phyloP scores from a whole-genome alignment of 2,888 invertebrate genomes.

The Drosophila mayaguana region DNA sequence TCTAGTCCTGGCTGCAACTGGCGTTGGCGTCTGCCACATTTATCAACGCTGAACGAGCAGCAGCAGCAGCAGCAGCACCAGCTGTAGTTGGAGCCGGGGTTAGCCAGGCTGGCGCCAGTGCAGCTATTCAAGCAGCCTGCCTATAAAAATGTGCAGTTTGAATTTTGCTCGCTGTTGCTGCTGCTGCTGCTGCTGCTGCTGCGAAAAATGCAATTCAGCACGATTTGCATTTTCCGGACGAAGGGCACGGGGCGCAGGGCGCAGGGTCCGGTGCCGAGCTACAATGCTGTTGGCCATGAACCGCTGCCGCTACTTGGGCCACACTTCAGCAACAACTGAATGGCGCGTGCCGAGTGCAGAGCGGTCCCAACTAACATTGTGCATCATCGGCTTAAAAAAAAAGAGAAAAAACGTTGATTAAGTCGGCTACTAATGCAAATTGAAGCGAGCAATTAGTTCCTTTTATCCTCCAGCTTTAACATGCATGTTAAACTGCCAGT shows the following conservation, averaged over 20 bases:
- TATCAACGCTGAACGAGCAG: too few species aligned
- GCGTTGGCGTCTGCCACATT: slow-evolving; percentile 65
- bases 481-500: background rate
- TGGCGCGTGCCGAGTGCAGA: slow-evolving; percentile 63
- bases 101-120: slow-evolving; percentile 37
- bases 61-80: slow-evolving; percentile 26
- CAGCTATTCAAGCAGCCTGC: slow-evolving; percentile 58
- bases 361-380: slow-evolving; percentile 26
- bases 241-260: background rate
- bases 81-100: slow-evolving; percentile 12
- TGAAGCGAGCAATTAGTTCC: slow-evolving; percentile 3
- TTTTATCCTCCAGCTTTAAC: background rate
- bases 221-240: slow-evolving; percentile 68
- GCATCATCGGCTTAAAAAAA: slow-evolving; percentile 8
- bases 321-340: slow-evolving; percentile 31
- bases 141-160: slow-evolving; percentile 65
- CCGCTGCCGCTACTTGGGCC: slow-evolving; percentile 40
- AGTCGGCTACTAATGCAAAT: slow-evolving; percentile 4
- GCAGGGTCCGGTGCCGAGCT: background rate
- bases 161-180: slow-evolving; percentile 43
- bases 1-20: slow-evolving; percentile 26
- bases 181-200: slow-evolving; percentile 10
- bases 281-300: slow-evolving; percentile 17
- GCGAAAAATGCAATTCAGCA: slow-evolving; percentile 76
- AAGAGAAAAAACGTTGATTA: slow-evolving; percentile 19